A percentile compares a stretch with the other conserved stretches of the same genome.
These are phyloP conservation scores for Anniella stebbinsi DNA, from an alignment of 2,797 vertebrate species.

Conservation along the genomic window DNA sequence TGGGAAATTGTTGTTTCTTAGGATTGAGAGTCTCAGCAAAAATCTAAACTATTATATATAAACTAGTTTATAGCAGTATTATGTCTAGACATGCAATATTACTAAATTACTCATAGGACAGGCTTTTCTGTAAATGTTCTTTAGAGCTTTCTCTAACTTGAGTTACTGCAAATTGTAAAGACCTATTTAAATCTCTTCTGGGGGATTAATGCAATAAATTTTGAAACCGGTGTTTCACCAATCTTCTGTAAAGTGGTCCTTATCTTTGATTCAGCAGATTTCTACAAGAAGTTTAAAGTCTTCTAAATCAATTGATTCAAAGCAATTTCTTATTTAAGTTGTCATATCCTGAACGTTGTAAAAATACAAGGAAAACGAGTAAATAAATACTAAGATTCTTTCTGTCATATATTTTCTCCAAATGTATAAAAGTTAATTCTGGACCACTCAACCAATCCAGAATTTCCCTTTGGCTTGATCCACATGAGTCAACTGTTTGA, in stretches of 20 bases:
- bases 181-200: conserved; percentile 49
- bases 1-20: conserved; percentile 2
- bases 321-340: neutral
- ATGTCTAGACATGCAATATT: conserved; percentile 37
- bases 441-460: neutral
- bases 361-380: neutral
- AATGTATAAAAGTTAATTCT: conserved; percentile 43
- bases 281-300: conserved; percentile 55
- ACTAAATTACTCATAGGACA: conserved; percentile 54
- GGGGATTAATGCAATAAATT: conserved; percentile 44
- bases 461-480: neutral
- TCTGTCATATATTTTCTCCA: conserved; percentile 7
- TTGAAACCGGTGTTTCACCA: conserved; percentile 32
- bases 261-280: conserved; percentile 48
- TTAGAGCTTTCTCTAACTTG: conserved; percentile 45
- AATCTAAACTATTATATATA: conserved; percentile 30
- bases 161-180: conserved; percentile 43
- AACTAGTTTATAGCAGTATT: conserved; percentile 53
- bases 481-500: neutral
- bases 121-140: conserved; percentile 14
- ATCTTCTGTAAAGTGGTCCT: conserved; percentile 23
- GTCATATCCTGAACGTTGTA: neutral
- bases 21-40: conserved; percentile 14
- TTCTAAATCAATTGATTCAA: neutral
- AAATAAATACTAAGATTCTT: conserved; percentile 22